Evolutionary conservation across 2,888 invertebrate genomes (phyloP), one percentile per base, ranked within the genome.

Genomic region (Drosophila melanosoma): DNA sequence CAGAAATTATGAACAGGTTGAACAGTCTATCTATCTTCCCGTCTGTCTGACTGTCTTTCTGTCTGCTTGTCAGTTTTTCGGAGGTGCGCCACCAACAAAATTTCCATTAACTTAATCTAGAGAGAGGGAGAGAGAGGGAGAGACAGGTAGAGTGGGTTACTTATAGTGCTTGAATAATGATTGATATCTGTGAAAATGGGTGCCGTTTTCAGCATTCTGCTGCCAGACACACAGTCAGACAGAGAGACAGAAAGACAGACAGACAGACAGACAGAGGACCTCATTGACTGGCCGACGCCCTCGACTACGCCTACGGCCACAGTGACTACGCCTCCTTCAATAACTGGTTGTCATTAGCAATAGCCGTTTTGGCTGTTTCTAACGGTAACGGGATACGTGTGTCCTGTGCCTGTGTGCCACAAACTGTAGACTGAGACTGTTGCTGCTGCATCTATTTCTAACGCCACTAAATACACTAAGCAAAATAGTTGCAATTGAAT

Each of bases 331-430:
- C 33, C 59, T 42, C 6, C 38, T 32, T 29, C 61, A 40, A 23
- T 60, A 75, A 61, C 71, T 59, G 71, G 74, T 73, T 82, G 89
- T 82, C 80, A 87, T 89, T 85, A 81, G 79, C 74, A 82, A 84
- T 85, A 62, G 89, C 32, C 67, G 64, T 70, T 72, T 66, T 74
- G 76, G 67, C 71, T 67, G 67, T 79, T 78, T 42, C 59, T 62
- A 48, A 70, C 48, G 26, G 74, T 64, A 81, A 78, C 45, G 60
- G 63, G 49, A 77, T 78, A 70, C 63, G 61, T 3, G 33, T 36
- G 29, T 29, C 49, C 35, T 35, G 33, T 26, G 35, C 35, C 49
- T 53, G 15, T 38, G 29, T 29, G n/a, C 48, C 59, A 32, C 49
- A 45, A 58, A 59, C 42, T 33, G 23, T 45, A 23, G 8, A n/a